A percentile compares a stretch with the other conserved stretches of the same genome.
phyloP scores from a whole-genome alignment of 2,888 invertebrate genomes.

The Eupithecia centaureata region DNA sequence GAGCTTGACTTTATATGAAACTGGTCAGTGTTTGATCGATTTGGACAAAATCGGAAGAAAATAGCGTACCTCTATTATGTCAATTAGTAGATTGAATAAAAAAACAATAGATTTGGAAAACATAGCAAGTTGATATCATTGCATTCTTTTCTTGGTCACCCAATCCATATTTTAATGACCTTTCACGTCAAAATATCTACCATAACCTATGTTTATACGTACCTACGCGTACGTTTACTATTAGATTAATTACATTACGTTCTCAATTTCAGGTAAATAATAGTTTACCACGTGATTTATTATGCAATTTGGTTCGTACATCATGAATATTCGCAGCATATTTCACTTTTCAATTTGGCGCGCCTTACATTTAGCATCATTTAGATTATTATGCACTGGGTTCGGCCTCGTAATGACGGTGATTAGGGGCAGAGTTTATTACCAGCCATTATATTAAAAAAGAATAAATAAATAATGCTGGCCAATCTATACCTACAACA shows the following conservation, averaged over 20 bases:
- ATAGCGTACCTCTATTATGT: no score
- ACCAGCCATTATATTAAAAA: constrained; percentile 37
- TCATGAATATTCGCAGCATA: constrained; percentile 8
- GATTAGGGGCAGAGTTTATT: constrained; percentile 48
- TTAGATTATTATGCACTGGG: constrained; percentile 41
- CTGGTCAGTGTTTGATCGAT: no score
- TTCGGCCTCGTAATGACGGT: constrained; percentile 38
- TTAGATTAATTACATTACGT: background rate
- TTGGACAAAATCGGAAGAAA: no score
- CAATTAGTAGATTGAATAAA: no score
- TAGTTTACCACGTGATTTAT: background rate
- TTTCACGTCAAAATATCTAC: constrained; percentile 2
- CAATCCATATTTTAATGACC: no score
- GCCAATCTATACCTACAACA: no score
- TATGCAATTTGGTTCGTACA: no score
- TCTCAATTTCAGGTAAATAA: background rate
- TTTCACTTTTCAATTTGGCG: constrained; percentile 42
- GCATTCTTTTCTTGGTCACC: no score
- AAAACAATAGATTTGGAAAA: no score
- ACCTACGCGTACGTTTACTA: background rate
- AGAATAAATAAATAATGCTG: no score
- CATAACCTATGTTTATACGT: background rate
- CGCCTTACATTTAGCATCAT: constrained; percentile 49
- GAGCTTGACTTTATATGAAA: no score
- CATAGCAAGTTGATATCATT: no score